Evolutionary conservation across 2,888 invertebrate species (phyloP).

Genomic region (Synergus umbraculus): DNA sequence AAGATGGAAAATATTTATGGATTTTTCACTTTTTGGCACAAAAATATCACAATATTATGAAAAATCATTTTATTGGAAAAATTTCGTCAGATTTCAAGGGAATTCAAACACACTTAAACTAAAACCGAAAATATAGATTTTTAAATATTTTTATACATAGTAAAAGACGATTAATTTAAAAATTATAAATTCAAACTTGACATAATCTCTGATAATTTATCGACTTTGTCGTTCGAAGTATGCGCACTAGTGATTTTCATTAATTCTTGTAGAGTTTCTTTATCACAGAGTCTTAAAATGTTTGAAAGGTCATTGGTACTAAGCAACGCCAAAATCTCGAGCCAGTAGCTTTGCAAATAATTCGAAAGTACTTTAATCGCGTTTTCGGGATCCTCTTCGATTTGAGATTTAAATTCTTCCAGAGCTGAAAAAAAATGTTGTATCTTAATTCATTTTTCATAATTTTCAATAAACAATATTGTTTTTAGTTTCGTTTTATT

Average conservation of each 20-base stretch:
- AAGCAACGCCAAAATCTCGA: slow-evolving; percentile 58
- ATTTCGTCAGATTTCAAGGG: too few relatives aligned
- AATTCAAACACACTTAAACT: too few relatives aligned
- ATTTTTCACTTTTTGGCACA: too few relatives aligned
- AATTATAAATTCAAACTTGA: slow-evolving; percentile 30
- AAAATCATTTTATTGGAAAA: too few relatives aligned
- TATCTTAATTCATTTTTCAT: neutral
- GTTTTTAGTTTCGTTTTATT: too few relatives aligned
- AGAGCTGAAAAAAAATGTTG: slow-evolving; percentile 38
- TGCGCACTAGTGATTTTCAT: slow-evolving; percentile 48
- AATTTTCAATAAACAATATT: neutral
- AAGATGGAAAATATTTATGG: too few relatives aligned
- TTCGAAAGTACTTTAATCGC: slow-evolving; percentile 60
- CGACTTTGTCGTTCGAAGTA: slow-evolving; percentile 48
- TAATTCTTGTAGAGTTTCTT: slow-evolving; percentile 45
- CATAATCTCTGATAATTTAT: slow-evolving; percentile 50
- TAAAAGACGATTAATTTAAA: neutral
- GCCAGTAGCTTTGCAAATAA: slow-evolving; percentile 66
- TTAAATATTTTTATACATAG: neutral
- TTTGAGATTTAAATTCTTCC: slow-evolving; percentile 26
- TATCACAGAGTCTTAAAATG: slow-evolving; percentile 54
- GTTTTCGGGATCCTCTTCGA: slow-evolving; percentile 52
- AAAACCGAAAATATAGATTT: neutral
- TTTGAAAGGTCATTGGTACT: slow-evolving; percentile 55
- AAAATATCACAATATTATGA: too few relatives aligned